Base-by-base conservation (phyloP, 2,113 vertebrate species). In the Mesembrinibis cayennensis region DNA sequence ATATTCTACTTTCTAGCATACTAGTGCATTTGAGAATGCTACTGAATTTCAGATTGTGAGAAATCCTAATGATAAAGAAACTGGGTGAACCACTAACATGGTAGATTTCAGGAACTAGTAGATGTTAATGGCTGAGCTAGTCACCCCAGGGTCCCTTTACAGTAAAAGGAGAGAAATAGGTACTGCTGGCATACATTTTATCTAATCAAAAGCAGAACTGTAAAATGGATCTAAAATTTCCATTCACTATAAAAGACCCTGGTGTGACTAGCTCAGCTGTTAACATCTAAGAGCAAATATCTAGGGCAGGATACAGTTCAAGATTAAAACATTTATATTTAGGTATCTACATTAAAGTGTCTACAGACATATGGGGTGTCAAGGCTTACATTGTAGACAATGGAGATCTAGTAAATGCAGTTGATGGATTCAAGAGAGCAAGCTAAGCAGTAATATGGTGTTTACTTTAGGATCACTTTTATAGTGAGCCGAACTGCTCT, bases 251-350 rank as follows among this genome's bases (percentile, higher is more conserved):
- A 66, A 80, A 83, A 87, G 52, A 73, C 52, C 50, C 45, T 78
- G 55, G 45, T 30, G 29, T 90, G 49, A 74, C 10, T 45, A 81
- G 17, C 26, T 81, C 32, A 87, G 53, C 38, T 89, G 13, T 70
- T 91, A 92, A 72, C 27, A 89, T 90, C 71, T 72, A 76, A 82
- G 44, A 92, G 44, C 85, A 92, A 92, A 86, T 91, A 95, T 71
- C 73, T 93, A 78, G 65, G 73, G 29, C 87, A 94, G 14, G 25
- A 84, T n/a, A 53, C 13, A 52, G 21, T 49, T 93, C 44, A 90
- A 90, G 49, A 83, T 22, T 58, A 58, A 90, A 93, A 70, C 42
- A 56, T 27, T 74, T 80, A 23, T 74, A 66, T 82, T 82, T 92
- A 93, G 16, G 4, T 44, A 47, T 67, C 47, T 93, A 13, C 29